Base-by-base conservation (phyloP, 1,140 invertebrate genomes). In the Eriocheir sinensis region DNA sequence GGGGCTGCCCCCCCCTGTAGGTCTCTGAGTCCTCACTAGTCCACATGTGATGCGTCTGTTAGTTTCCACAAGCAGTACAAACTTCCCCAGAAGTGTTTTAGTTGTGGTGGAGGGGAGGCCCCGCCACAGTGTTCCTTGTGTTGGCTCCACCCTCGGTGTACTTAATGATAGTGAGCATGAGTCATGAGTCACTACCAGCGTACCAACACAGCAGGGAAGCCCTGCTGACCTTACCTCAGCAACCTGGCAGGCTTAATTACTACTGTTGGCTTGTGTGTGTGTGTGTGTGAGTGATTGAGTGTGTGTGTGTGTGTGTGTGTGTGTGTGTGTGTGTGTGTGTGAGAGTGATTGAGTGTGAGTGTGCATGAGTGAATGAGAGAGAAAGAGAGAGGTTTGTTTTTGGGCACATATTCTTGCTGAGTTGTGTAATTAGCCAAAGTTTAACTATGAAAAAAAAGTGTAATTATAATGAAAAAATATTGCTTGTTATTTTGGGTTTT, bases 51-150 rank as follows among this genome's bases (percentile, higher is more conserved):
- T 95, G 95, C 93, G 93, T 95, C 94, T 94, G 88, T 92, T 94
- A 94, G 93, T 89, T 95, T 95, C 95, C 94, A 94, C 94, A 94
- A 94, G 93, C 95, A 95, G 95, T 95, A 95, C 95, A 95, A 95
- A 95, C 93, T 94, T 95, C 89, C 94, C 95, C 93, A 93, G 93
- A 91, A 93, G 94, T 95, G 95, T 94, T 94, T 94, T 94, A 94
- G 91, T 92, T 92, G 38, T 89, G 60, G 60, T 72, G 60, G 60
- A 91, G 38, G 38, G 44, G 41, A 91, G 40, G 38, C 53, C 38
- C 72, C 38, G 36, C 53, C 32, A 41, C 38, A 41, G 81, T 83
- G 41, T 93, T 81, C 41, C 48, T 83, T 44, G 60, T 72, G 60
- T 72, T 72, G 60, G 60, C 60, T 72, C 60, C 60, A 72, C 60